Percentiles rank a stretch among this genome's conserved stretches.
Conservation (phyloP, 2,888 invertebrate species). For the Cosmopolites sordidus region DNA sequence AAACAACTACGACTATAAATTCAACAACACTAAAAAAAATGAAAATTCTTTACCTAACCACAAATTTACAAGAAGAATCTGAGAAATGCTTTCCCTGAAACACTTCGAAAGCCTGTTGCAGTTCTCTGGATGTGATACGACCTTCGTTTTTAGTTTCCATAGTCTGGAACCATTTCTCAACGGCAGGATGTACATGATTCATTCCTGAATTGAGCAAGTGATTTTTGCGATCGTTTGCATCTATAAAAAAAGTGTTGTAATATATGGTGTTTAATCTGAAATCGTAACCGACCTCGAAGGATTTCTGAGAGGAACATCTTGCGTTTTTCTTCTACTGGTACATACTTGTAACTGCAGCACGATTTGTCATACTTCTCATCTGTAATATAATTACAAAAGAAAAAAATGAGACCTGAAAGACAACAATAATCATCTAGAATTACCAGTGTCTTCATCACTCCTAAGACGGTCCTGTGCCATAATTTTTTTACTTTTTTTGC, state of each 20-base stretch:
- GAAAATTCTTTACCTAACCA: conserved; percentile 31
- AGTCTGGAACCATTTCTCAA: conserved; percentile 39
- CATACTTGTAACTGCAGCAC: conserved; percentile 7
- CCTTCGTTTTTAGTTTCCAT: conserved; percentile 38
- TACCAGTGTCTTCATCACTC: not conserved
- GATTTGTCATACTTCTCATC: conserved; percentile 1
- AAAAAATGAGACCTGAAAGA: not conserved
- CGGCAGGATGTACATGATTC: conserved; percentile 32
- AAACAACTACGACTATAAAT: not conserved
- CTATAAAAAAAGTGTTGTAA: conserved; percentile 4
- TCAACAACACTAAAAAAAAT: not conserved
- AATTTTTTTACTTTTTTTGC: not conserved
- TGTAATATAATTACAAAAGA: not conserved
- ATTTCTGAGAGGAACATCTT: conserved; percentile 15
- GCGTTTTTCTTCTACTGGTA: conserved; percentile 9
- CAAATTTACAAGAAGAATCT: conserved; percentile 42
- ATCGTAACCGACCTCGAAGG: conserved; percentile 4
- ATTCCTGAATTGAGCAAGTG: not conserved
- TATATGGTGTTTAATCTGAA: not conserved
- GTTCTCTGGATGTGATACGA: conserved; percentile 39
- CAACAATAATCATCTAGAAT: not conserved
- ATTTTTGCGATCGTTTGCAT: conserved; percentile 16
- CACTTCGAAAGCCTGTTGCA: conserved; percentile 42
- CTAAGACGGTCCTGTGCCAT: not conserved
- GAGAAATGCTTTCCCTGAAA: conserved; percentile 43